Percentiles rank a stretch among this genome's conserved stretches.
phyloP scores from a whole-genome alignment of 2,113 vertebrate genomes.

The Narcine bancroftii region DNA sequence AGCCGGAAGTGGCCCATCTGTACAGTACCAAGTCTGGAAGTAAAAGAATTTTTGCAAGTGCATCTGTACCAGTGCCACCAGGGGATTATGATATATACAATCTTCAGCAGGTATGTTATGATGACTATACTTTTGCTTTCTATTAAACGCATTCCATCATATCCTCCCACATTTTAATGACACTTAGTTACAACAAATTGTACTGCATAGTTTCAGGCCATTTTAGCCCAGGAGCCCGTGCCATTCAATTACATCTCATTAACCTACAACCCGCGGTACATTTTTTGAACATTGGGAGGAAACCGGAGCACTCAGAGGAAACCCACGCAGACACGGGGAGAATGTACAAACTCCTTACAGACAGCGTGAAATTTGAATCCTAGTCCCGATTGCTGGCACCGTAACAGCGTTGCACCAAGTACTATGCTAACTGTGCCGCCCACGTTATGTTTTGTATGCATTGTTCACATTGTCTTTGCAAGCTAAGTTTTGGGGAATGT shows the following conservation, averaged over 20 bases:
- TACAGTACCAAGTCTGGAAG: constrained; percentile 74
- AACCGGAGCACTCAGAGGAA: too few species aligned
- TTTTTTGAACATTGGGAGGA: too few species aligned
- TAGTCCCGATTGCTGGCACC: too few species aligned
- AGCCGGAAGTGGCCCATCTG: constrained; percentile 64
- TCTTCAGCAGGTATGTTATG: constrained; percentile 63
- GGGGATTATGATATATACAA: constrained; percentile 61
- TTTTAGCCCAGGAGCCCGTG: too few species aligned
- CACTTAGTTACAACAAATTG: not conserved
- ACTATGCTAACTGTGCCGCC: too few species aligned
- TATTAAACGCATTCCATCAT: not conserved
- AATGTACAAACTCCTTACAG: too few species aligned
- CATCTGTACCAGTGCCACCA: constrained; percentile 63
- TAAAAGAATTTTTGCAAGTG: constrained; percentile 60
- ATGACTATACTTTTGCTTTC: not conserved
- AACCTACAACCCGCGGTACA: too few species aligned
- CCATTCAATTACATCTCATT: too few species aligned
- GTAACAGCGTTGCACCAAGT: too few species aligned
- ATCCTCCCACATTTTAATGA: not conserved
- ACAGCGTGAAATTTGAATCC: too few species aligned
- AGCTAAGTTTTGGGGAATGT: not conserved
- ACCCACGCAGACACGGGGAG: too few species aligned
- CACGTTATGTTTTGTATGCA: not conserved
- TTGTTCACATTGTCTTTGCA: not conserved
- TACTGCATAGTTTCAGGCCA: too few species aligned